A percentile compares a stretch with the other conserved stretches of the same genome.
These are phyloP conservation scores for Steromphala cineraria DNA, from an alignment of 2,888 invertebrate genomes.

Conservation along the genomic window DNA sequence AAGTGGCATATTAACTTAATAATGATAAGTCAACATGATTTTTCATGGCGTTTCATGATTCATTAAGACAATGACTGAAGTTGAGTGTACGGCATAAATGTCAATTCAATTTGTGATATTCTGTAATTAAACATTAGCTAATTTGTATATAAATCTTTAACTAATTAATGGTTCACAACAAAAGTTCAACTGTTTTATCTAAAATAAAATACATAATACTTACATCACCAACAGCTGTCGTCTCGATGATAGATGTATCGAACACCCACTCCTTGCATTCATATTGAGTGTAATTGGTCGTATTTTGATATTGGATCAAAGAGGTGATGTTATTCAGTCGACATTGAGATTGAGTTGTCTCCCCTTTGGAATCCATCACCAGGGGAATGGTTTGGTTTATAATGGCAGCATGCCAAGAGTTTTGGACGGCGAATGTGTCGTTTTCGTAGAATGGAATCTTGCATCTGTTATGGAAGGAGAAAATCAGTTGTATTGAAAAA, in stretches of 20 bases:
- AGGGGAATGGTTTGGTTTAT: slow-evolving; percentile 45
- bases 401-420: slow-evolving; percentile 29
- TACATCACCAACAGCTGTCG: slow-evolving; percentile 48
- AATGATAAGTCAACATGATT: no score
- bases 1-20: no score
- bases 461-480: slow-evolving; percentile 41
- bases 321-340: slow-evolving; percentile 4
- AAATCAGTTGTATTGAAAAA: no score
- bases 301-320: neutral
- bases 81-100: no score
- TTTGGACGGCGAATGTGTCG: slow-evolving; percentile 48
- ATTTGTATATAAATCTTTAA: no score
- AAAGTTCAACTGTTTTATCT: no score
- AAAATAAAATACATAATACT: neutral
- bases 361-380: slow-evolving; percentile 14
- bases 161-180: no score
- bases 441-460: slow-evolving; percentile 47
- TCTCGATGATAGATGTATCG: slow-evolving; percentile 42
- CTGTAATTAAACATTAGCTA: no score
- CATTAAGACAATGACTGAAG: no score
- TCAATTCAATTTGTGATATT: no score
- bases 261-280: slow-evolving; percentile 52
- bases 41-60: no score
- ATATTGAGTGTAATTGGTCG: neutral
- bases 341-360: slow-evolving; percentile 3